A percentile compares a stretch with the other conserved stretches of the same genome.
phyloP scores from a whole-genome alignment of 2,888 invertebrate genomes.

The Megaustenia siamemsis region DNA sequence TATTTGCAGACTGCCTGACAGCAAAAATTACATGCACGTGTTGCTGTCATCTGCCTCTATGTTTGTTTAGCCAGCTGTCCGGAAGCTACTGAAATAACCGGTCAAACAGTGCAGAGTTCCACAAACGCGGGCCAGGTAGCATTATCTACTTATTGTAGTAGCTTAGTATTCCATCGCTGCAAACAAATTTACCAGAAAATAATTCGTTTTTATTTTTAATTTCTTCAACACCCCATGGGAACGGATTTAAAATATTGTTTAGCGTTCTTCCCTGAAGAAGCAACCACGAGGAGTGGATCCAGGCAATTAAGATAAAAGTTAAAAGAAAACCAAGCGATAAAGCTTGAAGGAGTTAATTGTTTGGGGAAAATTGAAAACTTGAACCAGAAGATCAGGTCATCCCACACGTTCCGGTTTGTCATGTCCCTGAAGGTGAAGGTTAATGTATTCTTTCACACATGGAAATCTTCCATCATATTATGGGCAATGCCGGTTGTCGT shows the following conservation, averaged over 20 bases:
- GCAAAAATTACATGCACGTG: neutral
- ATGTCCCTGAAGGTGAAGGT: no score
- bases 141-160: neutral
- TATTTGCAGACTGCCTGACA: neutral
- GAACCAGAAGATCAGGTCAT: neutral
- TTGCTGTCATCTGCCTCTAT: neutral
- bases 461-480: no score
- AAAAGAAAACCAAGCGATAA: neutral
- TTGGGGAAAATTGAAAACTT: conserved; percentile 3
- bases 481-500: no score
- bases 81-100: neutral
- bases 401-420: neutral
- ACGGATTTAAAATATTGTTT: neutral
- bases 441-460: no score
- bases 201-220: neutral
- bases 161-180: neutral
- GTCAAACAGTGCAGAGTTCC: neutral
- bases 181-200: neutral
- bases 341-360: conserved; percentile 4
- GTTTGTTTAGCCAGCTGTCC: neutral
- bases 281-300: neutral
- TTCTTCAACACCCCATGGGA: neutral
- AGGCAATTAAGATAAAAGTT: neutral
- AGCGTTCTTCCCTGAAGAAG: neutral
- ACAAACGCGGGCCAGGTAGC: neutral